Evolutionary conservation across 2,113 vertebrate genomes (phyloP).

Genomic region (Urocolius indicus): DNA sequence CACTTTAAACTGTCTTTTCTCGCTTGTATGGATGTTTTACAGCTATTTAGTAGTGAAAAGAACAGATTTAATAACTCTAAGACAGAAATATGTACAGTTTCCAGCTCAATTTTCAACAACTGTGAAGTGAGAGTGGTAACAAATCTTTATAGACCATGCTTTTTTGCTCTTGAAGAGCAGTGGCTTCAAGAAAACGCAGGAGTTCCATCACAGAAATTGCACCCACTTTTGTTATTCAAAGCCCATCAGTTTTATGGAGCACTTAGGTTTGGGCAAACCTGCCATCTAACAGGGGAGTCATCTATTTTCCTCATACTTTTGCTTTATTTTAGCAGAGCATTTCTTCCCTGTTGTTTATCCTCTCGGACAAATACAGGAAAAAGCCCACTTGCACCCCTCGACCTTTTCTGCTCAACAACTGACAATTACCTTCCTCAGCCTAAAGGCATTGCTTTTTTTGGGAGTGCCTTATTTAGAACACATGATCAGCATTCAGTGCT

Average conservation of each 20-base stretch:
- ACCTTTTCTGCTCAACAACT: slow-evolving; percentile 75
- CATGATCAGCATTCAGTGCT: slow-evolving; percentile 73
- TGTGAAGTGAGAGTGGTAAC: background rate
- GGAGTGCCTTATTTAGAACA: slow-evolving; percentile 81
- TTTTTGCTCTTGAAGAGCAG: background rate
- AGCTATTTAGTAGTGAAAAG: background rate
- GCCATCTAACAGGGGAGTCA: background rate
- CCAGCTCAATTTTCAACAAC: background rate
- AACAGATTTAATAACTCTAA: background rate
- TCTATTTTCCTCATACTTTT: slow-evolving; percentile 54
- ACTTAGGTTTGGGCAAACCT: slow-evolving; percentile 60
- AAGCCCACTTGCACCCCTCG: slow-evolving; percentile 81
- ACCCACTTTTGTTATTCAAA: background rate
- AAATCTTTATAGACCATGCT: background rate
- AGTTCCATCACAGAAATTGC: background rate
- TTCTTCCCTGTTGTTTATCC: slow-evolving; percentile 75
- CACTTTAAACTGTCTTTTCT: background rate
- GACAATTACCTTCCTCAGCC: slow-evolving; percentile 79
- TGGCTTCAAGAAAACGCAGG: background rate
- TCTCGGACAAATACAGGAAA: slow-evolving; percentile 81
- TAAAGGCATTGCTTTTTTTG: slow-evolving; percentile 77
- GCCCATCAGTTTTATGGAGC: background rate
- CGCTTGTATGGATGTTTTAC: background rate
- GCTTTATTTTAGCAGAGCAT: slow-evolving; percentile 57
- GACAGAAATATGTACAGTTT: accelerated